phyloP scores from a whole-genome alignment of 2,113 vertebrate species.

The Catharus bicknelli region DNA sequence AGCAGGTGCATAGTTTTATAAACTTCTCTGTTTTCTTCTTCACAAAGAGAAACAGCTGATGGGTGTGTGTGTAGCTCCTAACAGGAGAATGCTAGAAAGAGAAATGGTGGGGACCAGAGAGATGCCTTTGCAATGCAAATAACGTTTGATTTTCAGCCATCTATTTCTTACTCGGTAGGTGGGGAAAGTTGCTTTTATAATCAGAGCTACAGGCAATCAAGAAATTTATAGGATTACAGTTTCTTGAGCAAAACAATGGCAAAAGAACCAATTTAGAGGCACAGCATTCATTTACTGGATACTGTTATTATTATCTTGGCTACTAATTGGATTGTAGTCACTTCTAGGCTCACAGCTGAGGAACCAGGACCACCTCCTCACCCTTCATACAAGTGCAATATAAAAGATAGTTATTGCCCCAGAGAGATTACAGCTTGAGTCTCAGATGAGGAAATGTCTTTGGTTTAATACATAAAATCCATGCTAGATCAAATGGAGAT shows the following conservation, averaged over 20 bases:
- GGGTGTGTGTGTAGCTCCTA: background rate
- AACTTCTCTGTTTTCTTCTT: background rate
- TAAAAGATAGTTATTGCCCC: background rate
- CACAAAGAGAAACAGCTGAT: background rate
- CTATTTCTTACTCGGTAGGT: conserved; percentile 2
- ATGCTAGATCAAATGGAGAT: background rate
- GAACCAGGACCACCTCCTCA: background rate
- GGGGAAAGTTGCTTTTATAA: background rate
- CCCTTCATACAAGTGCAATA: background rate
- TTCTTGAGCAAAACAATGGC: conserved; percentile 16
- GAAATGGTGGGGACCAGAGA: background rate
- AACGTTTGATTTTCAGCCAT: background rate
- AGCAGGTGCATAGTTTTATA: background rate
- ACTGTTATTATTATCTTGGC: background rate
- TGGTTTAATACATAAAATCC: background rate
- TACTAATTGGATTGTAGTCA: background rate
- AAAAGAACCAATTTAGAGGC: conserved; percentile 1
- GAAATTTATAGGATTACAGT: conserved; percentile 18
- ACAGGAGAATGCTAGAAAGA: background rate
- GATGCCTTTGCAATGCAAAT: background rate
- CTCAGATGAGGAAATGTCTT: background rate
- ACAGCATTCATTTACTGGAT: background rate
- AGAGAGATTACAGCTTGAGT: background rate
- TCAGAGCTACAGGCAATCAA: background rate
- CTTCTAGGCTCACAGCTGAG: background rate